phyloP scores from a whole-genome alignment of 2,113 vertebrate genomes.

The Scopus umbretta region DNA sequence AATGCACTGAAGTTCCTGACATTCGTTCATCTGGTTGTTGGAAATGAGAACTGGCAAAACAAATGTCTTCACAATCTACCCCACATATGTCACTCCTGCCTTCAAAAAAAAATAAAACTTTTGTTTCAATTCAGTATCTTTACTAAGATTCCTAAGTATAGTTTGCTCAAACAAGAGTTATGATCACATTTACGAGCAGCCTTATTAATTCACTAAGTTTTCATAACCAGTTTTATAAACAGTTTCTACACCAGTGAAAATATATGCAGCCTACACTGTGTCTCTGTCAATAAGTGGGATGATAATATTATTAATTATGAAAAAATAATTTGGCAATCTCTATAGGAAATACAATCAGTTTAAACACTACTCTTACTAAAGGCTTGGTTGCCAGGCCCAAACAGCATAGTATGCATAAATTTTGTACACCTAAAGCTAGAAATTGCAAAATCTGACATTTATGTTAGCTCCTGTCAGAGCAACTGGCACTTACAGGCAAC shows the following conservation, averaged over 20 bases:
- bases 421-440: not conserved
- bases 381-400: not conserved
- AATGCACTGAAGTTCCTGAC: not conserved
- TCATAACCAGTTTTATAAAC: not conserved
- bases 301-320: not conserved
- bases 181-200: not conserved
- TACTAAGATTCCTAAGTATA: not conserved
- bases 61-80: not conserved
- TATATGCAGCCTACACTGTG: not conserved
- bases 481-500: not conserved
- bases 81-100: not conserved
- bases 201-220: not conserved
- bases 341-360: not conserved
- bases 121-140: not conserved
- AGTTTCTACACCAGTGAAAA: not conserved
- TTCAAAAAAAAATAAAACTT: not conserved
- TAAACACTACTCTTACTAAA: not conserved
- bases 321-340: not conserved
- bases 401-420: not conserved
- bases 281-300: not conserved
- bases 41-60: not conserved
- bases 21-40: not conserved
- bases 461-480: not conserved
- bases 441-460: not conserved
- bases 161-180: not conserved